Conservation (phyloP, 2,797 vertebrate genomes). For the Vultur gryphus region DNA sequence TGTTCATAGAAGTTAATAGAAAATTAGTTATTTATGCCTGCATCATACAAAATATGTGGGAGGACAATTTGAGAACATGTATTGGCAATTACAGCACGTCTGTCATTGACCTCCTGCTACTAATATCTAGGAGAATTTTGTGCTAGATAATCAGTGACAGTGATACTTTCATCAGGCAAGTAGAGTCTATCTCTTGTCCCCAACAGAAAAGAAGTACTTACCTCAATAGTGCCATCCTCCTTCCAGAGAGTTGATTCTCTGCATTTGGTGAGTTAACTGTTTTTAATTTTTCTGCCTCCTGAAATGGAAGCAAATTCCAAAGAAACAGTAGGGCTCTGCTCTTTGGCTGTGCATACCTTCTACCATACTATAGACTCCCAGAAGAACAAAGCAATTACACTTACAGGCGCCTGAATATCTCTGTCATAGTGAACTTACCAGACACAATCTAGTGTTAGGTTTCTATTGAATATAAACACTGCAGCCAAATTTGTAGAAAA, state of each 20-base stretch:
- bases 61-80: not conserved
- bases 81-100: not conserved
- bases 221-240: not conserved
- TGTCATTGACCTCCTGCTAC: not conserved
- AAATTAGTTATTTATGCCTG: constrained; percentile 25
- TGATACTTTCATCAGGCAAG: not conserved
- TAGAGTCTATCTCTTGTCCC: not conserved
- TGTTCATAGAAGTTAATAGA: not conserved
- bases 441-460: not conserved
- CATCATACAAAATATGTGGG: not conserved
- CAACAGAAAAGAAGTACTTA: not conserved
- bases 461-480: not conserved
- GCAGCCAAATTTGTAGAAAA: not conserved
- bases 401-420: not conserved
- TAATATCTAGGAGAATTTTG: not conserved
- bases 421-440: not conserved
- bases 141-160: not conserved
- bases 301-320: not conserved
- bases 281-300: not conserved
- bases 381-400: not conserved
- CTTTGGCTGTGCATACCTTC: not conserved
- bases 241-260: not conserved
- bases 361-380: not conserved
- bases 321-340: not conserved
- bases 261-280: not conserved